Percentiles rank a stretch among this genome's conserved stretches.
Conservation (phyloP, 1,140 invertebrate genomes). For the Brachionus sp. region DNA sequence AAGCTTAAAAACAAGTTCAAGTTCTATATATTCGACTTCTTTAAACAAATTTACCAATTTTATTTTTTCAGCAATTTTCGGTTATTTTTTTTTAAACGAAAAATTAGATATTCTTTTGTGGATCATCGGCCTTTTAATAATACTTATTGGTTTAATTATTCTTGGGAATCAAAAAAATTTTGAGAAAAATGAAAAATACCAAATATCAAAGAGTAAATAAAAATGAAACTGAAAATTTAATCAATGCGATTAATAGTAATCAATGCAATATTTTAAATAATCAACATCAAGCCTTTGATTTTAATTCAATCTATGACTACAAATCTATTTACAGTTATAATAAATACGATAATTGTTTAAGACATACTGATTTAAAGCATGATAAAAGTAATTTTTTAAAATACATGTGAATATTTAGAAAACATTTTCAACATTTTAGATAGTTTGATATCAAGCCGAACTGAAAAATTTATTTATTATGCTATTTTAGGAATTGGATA, state of each 20-base stretch:
- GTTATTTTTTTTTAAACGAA: constrained; percentile 35
- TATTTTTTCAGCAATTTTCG: constrained; percentile 34
- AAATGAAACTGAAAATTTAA: not conserved
- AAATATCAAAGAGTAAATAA: constrained; percentile 39
- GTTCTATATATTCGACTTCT: not conserved
- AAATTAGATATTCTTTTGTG: not conserved
- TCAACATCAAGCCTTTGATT: constrained; percentile 9
- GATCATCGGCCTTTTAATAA: not conserved
- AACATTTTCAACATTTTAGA: not conserved
- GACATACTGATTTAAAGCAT: not conserved
- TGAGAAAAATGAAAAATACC: not conserved
- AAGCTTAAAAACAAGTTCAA: constrained; percentile 3
- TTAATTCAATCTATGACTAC: constrained; percentile 29
- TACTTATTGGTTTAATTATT: constrained; percentile 11
- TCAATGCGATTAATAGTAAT: not conserved
- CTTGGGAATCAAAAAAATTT: not conserved
- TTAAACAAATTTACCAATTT: constrained; percentile 45
- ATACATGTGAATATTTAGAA: not conserved
- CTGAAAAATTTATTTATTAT: constrained; percentile 3
- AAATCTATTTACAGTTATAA: constrained; percentile 38
- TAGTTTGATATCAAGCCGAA: not conserved
- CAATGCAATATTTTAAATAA: not conserved
- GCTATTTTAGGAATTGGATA: not conserved
- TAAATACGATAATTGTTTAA: not conserved
- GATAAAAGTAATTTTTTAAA: constrained; percentile 15